Base-by-base conservation (phyloP, 1,140 invertebrate species). In the Aphaenogaster ashmeadi region DNA sequence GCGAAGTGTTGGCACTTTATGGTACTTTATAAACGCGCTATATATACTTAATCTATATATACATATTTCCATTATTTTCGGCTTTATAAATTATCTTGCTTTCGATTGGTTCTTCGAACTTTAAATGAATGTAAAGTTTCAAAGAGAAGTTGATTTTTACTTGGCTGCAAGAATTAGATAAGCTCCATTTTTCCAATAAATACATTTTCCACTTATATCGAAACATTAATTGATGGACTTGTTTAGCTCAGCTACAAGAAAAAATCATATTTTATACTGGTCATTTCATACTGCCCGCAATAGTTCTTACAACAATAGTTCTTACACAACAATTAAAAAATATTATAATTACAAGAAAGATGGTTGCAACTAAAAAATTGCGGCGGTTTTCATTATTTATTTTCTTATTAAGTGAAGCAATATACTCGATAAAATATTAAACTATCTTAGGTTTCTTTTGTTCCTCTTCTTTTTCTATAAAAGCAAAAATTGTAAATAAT, bases 1-100 rank as follows among this genome's bases (percentile, higher is more conserved):
- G 13, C 7, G 8, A 4, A 81, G 33, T n/a, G 15, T 56, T 33
- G 66, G 79, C 79, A 58, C 27, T 27, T 27, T 27, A 27, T 47
- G 9, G 36, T 81, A 81, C 79, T 81, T 71, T 41, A 81, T 33
- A 71, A 33, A 67, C 15, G 13, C n/a, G 11, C 9, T 50, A 66
- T 50, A 9, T 11, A 64, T 79, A 79, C 9, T 66, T 79, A 80
- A 66, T 78, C 13, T 60, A 7, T 41, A 60, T 60, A 27, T 52
- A 33, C 1, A 13, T 78, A 7, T 47, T 18, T 79, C 8, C 33
- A 9, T 36, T 80, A 21, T 15, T 38, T 50, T 38, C 6, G 27
- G 6, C 15, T 21, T 79, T 47, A 18, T 64, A 33, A 69, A 69
- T 47, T 47, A 36, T 8, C 8, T 66, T 66, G 13, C 21, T 4